phyloP scores from a whole-genome alignment of 2,888 invertebrate species.

The Nemotelus pantherinus region DNA sequence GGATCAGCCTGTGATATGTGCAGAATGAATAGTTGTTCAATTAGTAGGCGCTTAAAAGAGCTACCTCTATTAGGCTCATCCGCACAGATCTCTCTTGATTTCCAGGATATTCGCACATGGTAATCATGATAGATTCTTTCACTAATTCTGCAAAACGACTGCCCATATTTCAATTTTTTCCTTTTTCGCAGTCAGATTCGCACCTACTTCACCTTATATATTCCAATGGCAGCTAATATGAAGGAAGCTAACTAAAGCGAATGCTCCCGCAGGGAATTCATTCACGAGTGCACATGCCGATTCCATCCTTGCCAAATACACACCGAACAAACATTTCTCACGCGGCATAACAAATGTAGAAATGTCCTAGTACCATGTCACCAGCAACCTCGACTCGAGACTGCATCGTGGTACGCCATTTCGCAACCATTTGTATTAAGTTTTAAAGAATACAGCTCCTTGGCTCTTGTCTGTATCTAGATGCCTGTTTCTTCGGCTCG shows the following conservation, averaged over 20 bases:
- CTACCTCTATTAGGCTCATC: too few relatives aligned
- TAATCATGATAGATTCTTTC: too few relatives aligned
- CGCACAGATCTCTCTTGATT: too few relatives aligned
- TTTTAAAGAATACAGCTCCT: constrained; percentile 7
- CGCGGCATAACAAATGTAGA: constrained; percentile 3
- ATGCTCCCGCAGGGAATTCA: neutral
- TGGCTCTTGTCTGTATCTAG: neutral
- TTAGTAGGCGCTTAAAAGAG: too few relatives aligned
- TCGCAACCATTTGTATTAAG: constrained; percentile 5
- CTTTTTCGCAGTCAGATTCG: neutral
- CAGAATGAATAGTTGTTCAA: too few relatives aligned
- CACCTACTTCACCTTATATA: neutral
- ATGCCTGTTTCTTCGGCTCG: neutral
- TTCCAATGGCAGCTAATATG: neutral
- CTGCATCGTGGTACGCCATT: neutral
- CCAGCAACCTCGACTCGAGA: neutral
- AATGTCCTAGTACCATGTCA: neutral
- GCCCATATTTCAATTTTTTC: neutral
- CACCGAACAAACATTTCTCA: neutral
- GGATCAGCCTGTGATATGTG: too few relatives aligned
- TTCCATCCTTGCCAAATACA: neutral
- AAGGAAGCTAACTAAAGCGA: neutral
- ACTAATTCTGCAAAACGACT: too few relatives aligned
- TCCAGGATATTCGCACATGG: too few relatives aligned
- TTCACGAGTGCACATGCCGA: neutral